Conservation (phyloP, 1,140 invertebrate species). For the Colletes latitarsis region DNA sequence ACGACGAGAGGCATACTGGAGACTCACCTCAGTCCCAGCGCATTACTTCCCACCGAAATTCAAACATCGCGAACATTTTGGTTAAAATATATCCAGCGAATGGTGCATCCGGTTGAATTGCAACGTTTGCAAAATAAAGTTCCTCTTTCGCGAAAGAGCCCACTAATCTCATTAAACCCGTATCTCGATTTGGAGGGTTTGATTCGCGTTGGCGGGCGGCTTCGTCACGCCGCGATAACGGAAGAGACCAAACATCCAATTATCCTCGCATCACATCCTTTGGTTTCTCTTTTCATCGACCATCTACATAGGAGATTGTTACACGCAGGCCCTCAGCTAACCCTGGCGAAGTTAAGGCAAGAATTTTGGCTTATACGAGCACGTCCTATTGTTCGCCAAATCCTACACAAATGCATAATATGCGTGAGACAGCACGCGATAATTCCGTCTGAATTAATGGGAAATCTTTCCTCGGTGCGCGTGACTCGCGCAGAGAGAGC, state of each 20-base stretch:
- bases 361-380: slow-evolving; percentile 59
- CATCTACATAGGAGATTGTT: slow-evolving; percentile 39
- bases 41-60: no score
- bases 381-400: slow-evolving; percentile 23
- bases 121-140: no score
- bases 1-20: no score
- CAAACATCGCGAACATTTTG: no score
- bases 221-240: not conserved
- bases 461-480: slow-evolving; percentile 61
- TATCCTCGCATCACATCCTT: slow-evolving; percentile 42
- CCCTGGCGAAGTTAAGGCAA: slow-evolving; percentile 22
- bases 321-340: slow-evolving; percentile 53
- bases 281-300: slow-evolving; percentile 27
- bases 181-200: slow-evolving; percentile 50
- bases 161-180: not conserved
- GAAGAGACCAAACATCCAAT: slow-evolving; percentile 67
- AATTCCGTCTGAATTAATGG: slow-evolving; percentile 69
- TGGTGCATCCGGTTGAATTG: no score
- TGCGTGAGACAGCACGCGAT: slow-evolving; percentile 61
- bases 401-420: not conserved
- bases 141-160: not conserved
- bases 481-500: not conserved
- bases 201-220: no score
- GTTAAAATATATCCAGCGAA: no score
- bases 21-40: no score